Conservation (phyloP, 2,888 invertebrate genomes). For the Mellilla xanthometata region DNA sequence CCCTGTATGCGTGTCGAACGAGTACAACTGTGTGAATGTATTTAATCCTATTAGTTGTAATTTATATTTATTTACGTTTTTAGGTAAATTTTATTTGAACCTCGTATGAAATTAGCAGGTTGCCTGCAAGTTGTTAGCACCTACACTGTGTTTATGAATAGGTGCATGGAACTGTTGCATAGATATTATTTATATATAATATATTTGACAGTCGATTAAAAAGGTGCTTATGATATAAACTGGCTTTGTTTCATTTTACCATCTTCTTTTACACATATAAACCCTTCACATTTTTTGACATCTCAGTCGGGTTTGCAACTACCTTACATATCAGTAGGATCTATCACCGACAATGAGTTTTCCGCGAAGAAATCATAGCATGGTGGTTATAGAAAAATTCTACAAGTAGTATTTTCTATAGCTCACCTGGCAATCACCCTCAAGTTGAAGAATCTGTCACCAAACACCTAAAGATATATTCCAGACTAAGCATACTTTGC, state of each 20-base stretch:
- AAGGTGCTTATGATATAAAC: slow-evolving; percentile 73
- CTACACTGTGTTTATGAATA: slow-evolving; percentile 51
- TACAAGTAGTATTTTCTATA: too few species aligned
- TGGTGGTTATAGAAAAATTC: too few species aligned
- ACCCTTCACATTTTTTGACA: too few species aligned
- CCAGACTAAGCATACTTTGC: too few species aligned
- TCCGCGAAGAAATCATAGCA: too few species aligned
- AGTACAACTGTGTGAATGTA: slow-evolving; percentile 72
- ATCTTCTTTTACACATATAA: too few species aligned
- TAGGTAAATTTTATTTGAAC: slow-evolving; percentile 58
- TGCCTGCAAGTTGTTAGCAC: slow-evolving; percentile 60
- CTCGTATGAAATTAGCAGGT: slow-evolving; percentile 55
- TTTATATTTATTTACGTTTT: slow-evolving; percentile 60
- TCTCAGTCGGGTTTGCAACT: too few species aligned
- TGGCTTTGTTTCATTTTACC: not conserved
- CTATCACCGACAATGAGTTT: too few species aligned
- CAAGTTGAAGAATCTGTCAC: too few species aligned
- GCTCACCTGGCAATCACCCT: too few species aligned
- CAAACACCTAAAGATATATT: too few species aligned
- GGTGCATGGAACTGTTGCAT: slow-evolving; percentile 61
- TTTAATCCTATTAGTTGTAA: slow-evolving; percentile 75
- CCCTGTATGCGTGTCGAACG: slow-evolving; percentile 56
- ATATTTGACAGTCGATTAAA: slow-evolving; percentile 77
- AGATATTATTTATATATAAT: slow-evolving; percentile 71
- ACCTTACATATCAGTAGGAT: too few species aligned